Base-by-base conservation (phyloP, 23 tunicate species). In the Ascidia mentula region DNA sequence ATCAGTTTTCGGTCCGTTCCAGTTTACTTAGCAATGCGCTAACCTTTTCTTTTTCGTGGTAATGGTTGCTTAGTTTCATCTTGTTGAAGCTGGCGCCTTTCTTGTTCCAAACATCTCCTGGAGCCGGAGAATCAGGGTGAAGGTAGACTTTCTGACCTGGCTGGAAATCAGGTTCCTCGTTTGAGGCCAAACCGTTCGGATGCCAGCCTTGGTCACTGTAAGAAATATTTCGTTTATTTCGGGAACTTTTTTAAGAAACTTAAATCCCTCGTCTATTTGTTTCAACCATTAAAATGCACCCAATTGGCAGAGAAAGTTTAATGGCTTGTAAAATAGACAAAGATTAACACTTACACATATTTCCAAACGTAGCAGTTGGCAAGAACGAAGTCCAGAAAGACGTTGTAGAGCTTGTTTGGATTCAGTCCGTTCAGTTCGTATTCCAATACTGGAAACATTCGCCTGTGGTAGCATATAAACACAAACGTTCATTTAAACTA, bases 101-200 rank as follows among this genome's bases (percentile, higher is more conserved):
- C 59, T 79, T 79, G 69, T 85, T 85, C 89, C 89, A 85, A 32
- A 85, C 78, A 9, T 79, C 84, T 8, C 89, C 89, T 5, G 77
- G 78, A 0, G 89, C 89, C 30, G 89, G 84, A 9, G 89, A 85
- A 2, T 72, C 83, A 36, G 83, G 89, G 73, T 85, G 89, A 6
- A 79, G 40, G 34, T 73, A 85, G 13, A 85, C 84, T 38, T 79
- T 26, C 28, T 79, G 89, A 4, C 79, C 73, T 30, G 72, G 71
- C 32, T 79, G 84, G 46, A 78, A 72, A 31, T 34, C 82, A 1
- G 74, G 82, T 34, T 79, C 84, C 36, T 78, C 83, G 36, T 70
- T 72, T 13, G 79, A 70, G 18, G 89, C 81, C 22, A 77, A 76
- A 53, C 88, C 88, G 32, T 72, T 73, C 1, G 88, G 79, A 65